Evolutionary conservation across 2,888 invertebrate genomes (phyloP).

Genomic region (Pachliopta kotzebuea): DNA sequence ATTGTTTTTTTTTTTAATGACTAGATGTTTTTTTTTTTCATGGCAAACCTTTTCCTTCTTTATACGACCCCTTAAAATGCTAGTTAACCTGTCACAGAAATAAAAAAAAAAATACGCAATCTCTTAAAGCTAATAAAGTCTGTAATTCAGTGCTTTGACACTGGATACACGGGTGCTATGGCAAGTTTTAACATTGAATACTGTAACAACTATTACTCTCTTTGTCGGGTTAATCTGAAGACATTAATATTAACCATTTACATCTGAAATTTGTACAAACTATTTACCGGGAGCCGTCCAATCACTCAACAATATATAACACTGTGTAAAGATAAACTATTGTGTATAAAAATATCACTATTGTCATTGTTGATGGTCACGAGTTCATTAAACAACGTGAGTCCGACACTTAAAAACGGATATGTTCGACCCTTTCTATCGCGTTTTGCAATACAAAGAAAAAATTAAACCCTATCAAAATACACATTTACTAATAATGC

Average conservation of each 20-base stretch:
- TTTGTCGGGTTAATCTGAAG: constrained; percentile 50
- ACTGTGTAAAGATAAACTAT: constrained; percentile 78
- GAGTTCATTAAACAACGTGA: constrained; percentile 49
- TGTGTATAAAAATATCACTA: constrained; percentile 79
- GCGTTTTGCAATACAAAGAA: constrained; percentile 33
- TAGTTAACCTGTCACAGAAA: constrained; percentile 12
- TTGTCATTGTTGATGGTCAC: constrained; percentile 54
- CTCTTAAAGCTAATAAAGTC: constrained; percentile 40
- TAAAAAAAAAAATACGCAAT: constrained; percentile 36
- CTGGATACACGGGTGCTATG: constrained; percentile 46
- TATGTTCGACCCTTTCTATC: constrained; percentile 51
- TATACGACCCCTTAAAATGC: constrained; percentile 27
- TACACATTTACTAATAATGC: constrained; percentile 50
- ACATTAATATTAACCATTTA: constrained; percentile 45
- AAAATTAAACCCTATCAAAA: constrained; percentile 46
- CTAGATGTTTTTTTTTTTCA: constrained; percentile 54
- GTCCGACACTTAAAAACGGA: constrained; percentile 65
- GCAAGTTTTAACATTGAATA: constrained; percentile 47
- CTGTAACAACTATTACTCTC: constrained; percentile 44
- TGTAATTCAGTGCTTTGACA: constrained; percentile 38
- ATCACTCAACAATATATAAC: constrained; percentile 74
- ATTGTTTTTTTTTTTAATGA: constrained; percentile 43
- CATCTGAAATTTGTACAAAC: constrained; percentile 52
- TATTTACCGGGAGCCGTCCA: constrained; percentile 77
- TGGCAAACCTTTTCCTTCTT: constrained; percentile 55